Percentiles rank a stretch among this genome's conserved stretches.
phyloP scores from a whole-genome alignment of 1,140 invertebrate species.

The Stratiolaelaps scimitus region DNA sequence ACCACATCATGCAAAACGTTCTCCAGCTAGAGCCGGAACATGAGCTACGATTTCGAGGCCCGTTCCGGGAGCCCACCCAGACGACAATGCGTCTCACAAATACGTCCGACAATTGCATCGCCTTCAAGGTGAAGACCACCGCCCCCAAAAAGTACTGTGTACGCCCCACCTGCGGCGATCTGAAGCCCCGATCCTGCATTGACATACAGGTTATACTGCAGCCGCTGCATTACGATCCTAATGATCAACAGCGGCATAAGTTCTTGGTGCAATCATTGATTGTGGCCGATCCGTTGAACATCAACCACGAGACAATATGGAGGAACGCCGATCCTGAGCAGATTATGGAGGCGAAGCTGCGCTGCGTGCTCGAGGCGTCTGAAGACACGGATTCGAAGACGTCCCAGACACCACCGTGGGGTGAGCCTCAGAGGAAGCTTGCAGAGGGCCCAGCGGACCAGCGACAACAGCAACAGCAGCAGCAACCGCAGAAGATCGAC shows the following conservation, averaged over 20 bases:
- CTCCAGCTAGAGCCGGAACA: slow-evolving; percentile 37
- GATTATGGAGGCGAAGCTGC: slow-evolving; percentile 38
- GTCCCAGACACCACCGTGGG: too few relatives aligned
- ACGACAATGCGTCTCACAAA: slow-evolving; percentile 53
- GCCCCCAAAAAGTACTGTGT: slow-evolving; percentile 98
- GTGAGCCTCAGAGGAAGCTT: too few relatives aligned
- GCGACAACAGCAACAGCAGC: too few relatives aligned
- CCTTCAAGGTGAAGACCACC: slow-evolving; percentile 99
- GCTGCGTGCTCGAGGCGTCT: slow-evolving; percentile 36
- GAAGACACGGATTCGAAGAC: too few relatives aligned
- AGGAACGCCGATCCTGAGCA: slow-evolving; percentile 34
- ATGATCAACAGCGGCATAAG: slow-evolving; percentile 96
- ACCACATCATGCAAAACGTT: slow-evolving; percentile 29
- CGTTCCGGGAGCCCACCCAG: too few relatives aligned
- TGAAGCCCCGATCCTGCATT: slow-evolving; percentile 52
- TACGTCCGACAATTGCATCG: slow-evolving; percentile 66
- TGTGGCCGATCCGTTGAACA: slow-evolving; percentile 41
- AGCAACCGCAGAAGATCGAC: too few relatives aligned
- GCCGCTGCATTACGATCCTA: slow-evolving; percentile 78
- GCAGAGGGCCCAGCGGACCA: too few relatives aligned
- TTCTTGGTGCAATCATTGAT: slow-evolving; percentile 97
- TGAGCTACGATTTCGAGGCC: slow-evolving; percentile 38
- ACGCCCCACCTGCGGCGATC: slow-evolving; percentile 84
- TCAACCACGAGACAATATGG: slow-evolving; percentile 28
- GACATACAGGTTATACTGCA: slow-evolving; percentile 79